These are phyloP conservation scores for Monomorium pharaonis DNA, from an alignment of 1,140 invertebrate genomes.

Conservation along the genomic window DNA sequence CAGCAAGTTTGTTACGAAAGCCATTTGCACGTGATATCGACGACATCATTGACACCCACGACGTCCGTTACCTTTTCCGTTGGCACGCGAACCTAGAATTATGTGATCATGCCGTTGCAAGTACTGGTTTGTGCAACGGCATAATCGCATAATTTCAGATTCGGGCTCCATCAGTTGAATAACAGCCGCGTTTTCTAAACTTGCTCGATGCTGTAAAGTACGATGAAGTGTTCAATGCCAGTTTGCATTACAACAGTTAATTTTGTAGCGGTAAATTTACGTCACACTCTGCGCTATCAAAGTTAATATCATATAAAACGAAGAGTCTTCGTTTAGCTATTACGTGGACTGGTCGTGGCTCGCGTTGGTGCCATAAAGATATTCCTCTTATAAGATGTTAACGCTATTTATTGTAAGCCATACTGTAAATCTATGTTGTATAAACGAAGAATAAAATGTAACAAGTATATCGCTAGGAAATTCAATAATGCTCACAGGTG, in stretches of 20 bases:
- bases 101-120: conserved; percentile 25
- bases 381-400: not conserved
- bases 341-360: not conserved
- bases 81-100: conserved; percentile 11
- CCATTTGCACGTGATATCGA: conserved; percentile 18
- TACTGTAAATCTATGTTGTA: not conserved
- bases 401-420: not conserved
- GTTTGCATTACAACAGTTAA: not conserved
- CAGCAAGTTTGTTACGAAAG: not conserved
- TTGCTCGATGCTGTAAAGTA: not conserved
- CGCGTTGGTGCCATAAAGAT: not conserved
- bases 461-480: not conserved
- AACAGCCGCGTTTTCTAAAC: not conserved
- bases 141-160: conserved; percentile 27
- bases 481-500: not conserved
- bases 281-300: not conserved
- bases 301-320: not conserved
- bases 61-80: not conserved
- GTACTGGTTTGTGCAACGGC: conserved; percentile 1
- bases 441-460: not conserved
- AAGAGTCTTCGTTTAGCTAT: conserved; percentile 1
- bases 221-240: not conserved
- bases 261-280: not conserved
- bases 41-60: conserved; percentile 14
- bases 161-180: not conserved